Percentiles rank a stretch among this genome's conserved stretches.
Conservation (phyloP, 1,140 invertebrate species). For the Probaryconus sp. region DNA sequence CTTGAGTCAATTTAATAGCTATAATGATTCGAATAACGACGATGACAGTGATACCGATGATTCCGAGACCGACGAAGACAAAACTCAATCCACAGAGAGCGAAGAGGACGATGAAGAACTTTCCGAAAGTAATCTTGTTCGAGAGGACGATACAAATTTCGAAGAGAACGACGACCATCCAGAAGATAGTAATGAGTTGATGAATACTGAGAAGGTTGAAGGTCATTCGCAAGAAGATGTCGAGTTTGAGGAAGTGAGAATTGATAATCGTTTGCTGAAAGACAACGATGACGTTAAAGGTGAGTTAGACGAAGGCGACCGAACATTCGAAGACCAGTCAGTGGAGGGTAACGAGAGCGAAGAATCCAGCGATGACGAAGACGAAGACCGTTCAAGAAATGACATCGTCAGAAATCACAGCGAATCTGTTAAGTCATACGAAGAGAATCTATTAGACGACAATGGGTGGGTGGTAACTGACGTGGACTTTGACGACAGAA, state of each 20-base stretch:
- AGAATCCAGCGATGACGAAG: no score
- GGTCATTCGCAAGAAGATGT: no score
- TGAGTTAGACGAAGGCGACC: neutral
- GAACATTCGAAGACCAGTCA: neutral
- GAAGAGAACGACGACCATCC: no score
- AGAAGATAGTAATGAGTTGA: no score
- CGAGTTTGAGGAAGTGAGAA: no score
- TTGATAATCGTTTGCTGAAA: no score
- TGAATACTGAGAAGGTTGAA: no score
- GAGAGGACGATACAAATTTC: conserved; percentile 28
- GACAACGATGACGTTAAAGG: neutral
- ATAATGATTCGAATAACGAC: conserved; percentile 30
- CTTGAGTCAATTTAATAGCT: conserved; percentile 37
- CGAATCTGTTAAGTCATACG: neutral
- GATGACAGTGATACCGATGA: conserved; percentile 24
- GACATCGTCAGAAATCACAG: neutral
- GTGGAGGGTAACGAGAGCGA: conserved; percentile 1
- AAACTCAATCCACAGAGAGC: conserved; percentile 2
- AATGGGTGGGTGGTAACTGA: conserved; percentile 74
- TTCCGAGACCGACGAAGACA: conserved; percentile 11
- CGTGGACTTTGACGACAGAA: conserved; percentile 42
- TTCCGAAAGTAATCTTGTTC: no score
- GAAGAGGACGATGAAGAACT: no score
- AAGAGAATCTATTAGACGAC: conserved; percentile 73
- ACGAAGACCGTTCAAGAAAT: conserved; percentile 14